phyloP scores from a whole-genome alignment of 2,113 vertebrate genomes.

The Monopterus albus region DNA sequence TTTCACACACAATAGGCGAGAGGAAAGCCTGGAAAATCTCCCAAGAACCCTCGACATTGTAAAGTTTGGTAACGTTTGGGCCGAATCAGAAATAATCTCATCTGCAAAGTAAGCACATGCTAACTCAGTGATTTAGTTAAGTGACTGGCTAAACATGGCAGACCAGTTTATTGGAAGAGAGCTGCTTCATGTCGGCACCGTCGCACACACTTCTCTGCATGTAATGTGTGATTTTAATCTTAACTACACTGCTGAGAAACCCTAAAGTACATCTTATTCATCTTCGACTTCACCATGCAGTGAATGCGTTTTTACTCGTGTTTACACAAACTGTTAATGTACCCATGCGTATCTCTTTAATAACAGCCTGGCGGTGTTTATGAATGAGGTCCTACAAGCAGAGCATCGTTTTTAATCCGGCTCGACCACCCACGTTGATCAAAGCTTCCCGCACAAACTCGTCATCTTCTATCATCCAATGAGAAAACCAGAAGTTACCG shows the following conservation, averaged over 20 bases:
- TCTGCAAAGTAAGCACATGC: too few relatives aligned
- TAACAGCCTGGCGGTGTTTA: slow-evolving; percentile 3
- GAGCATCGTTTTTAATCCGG: not conserved
- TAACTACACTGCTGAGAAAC: not conserved
- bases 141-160: too few relatives aligned
- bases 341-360: not conserved
- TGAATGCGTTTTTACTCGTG: not conserved
- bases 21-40: not conserved
- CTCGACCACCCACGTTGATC: slow-evolving; percentile 74
- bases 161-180: too few relatives aligned
- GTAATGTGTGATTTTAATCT: too few relatives aligned
- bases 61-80: slow-evolving; percentile 14
- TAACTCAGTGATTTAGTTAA: too few relatives aligned
- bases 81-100: slow-evolving; percentile 57
- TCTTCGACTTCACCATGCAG: not conserved
- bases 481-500: not conserved
- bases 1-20: not conserved
- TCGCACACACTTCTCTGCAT: too few relatives aligned
- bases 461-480: slow-evolving; percentile 57
- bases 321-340: not conserved
- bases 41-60: not conserved
- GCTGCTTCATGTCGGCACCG: not conserved
- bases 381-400: slow-evolving; percentile 45
- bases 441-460: slow-evolving; percentile 72
- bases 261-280: not conserved